Base-by-base conservation (phyloP, 2,797 vertebrate species). In the Acridotheres tristis region DNA sequence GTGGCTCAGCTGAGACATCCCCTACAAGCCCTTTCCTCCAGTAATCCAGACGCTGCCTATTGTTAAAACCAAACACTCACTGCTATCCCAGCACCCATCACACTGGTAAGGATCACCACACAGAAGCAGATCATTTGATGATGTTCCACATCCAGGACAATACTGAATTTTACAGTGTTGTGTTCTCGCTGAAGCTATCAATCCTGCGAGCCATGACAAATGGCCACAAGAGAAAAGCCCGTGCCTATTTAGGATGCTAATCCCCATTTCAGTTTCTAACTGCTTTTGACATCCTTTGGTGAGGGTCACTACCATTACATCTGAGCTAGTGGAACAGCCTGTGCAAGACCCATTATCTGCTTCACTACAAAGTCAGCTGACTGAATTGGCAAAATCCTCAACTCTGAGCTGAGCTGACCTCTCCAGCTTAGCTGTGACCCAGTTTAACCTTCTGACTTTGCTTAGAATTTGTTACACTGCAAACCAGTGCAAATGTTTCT, bases 231-330 rank as follows among this genome's bases (percentile, higher is more conserved):
- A 75, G 59, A 84, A 90, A 90, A 86, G 63, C 59, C 67, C 63
- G 51, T 58, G 66, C n/a, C 86, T 95, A 17, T 58, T 94, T 84
- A 86, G 69, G 79, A 84, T 88, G 85, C 59, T 91, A 86, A 86
- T 91, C 73, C 73, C 54, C 62, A 75, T 91, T 94, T 88, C 54
- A 42, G 54, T 66, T 95, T 81, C 76, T 89, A 92, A 91, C 89
- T 85, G 66, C 65, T 88, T 92, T 72, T 91, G 66, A 86, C 66
- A 78, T 66, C 47, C 77, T 84, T 81, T 88, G 63, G 79, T 78
- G 85, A 86, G 83, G 88, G 85, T 90, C 93, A 94, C 58, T 85
- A 84, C 55, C 83, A 62, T 62, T 84, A 65, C 43, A 78, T 73
- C 36, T 84, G 47, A 96, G 62, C 62, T 48, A 48, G 62, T 55